phyloP scores from a whole-genome alignment of 2,113 vertebrate species.

The Aramus guarauna region DNA sequence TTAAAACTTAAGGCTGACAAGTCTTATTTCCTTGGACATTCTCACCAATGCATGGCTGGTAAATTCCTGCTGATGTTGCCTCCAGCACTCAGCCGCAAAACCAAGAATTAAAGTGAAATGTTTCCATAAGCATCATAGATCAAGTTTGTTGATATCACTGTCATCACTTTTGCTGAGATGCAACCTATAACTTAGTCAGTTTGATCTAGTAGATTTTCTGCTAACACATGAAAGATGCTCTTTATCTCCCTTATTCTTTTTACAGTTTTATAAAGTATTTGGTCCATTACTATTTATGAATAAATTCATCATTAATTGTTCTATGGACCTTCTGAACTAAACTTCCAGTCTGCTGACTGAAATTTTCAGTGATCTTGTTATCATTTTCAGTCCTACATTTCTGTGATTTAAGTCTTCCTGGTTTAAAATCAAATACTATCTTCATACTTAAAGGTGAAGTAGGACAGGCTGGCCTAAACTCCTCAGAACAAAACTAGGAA shows the following conservation, averaged over 20 bases:
- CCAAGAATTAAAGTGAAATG: background rate
- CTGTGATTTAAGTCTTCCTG: background rate
- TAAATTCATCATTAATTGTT: background rate
- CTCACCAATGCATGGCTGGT: background rate
- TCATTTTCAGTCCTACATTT: background rate
- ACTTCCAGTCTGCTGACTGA: background rate
- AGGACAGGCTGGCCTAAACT: background rate
- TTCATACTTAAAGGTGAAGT: background rate
- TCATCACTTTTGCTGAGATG: background rate
- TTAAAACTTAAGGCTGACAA: background rate
- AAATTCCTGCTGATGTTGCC: background rate
- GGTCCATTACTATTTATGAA: background rate
- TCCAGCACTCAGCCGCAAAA: background rate
- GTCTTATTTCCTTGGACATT: background rate
- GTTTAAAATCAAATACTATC: background rate
- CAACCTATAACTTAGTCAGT: background rate
- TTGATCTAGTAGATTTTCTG: background rate
- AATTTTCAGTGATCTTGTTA: background rate
- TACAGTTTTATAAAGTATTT: background rate
- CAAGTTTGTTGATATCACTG: background rate
- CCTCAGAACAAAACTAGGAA: background rate
- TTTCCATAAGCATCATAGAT: background rate
- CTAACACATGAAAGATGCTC: background rate
- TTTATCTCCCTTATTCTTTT: background rate
- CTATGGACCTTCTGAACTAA: background rate